Conservation (phyloP, 2,888 invertebrate genomes). For the Amphipyra berbera region DNA sequence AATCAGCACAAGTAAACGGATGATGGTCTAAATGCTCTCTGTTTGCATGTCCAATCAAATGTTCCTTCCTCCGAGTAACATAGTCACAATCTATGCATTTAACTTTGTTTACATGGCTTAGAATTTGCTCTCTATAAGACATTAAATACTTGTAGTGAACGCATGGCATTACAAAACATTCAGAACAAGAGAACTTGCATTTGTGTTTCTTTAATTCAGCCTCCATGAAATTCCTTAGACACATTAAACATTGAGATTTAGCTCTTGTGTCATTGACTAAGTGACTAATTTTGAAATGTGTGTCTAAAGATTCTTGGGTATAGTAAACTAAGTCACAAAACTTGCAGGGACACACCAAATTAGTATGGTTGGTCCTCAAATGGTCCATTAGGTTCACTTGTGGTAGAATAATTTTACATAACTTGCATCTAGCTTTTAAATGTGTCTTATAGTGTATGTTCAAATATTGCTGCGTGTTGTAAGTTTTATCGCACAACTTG, state of each 20-base stretch:
- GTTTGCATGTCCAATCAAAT: constrained; percentile 72
- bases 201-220: constrained; percentile 65
- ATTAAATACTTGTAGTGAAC: constrained; percentile 71
- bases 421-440: constrained; percentile 64
- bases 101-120: constrained; percentile 63
- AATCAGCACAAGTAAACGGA: constrained; percentile 72
- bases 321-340: constrained; percentile 71
- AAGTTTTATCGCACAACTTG: constrained; percentile 67
- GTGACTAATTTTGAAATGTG: constrained; percentile 69
- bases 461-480: constrained; percentile 69
- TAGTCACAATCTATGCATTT: constrained; percentile 75
- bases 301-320: constrained; percentile 61
- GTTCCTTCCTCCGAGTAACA: constrained; percentile 69
- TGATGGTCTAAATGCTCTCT: constrained; percentile 75
- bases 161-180: constrained; percentile 70
- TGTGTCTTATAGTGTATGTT: constrained; percentile 71
- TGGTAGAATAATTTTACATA: constrained; percentile 64
- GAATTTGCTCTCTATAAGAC: constrained; percentile 70
- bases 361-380: constrained; percentile 65
- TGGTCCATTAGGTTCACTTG: constrained; percentile 66
- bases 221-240: constrained; percentile 64
- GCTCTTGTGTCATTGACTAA: constrained; percentile 51
- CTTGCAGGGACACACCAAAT: constrained; percentile 64
- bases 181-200: constrained; percentile 72
- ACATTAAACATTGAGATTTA: constrained; percentile 69